These are phyloP conservation scores for Euzetes globulus DNA, from an alignment of 2,888 invertebrate genomes.

Conservation along the genomic window DNA sequence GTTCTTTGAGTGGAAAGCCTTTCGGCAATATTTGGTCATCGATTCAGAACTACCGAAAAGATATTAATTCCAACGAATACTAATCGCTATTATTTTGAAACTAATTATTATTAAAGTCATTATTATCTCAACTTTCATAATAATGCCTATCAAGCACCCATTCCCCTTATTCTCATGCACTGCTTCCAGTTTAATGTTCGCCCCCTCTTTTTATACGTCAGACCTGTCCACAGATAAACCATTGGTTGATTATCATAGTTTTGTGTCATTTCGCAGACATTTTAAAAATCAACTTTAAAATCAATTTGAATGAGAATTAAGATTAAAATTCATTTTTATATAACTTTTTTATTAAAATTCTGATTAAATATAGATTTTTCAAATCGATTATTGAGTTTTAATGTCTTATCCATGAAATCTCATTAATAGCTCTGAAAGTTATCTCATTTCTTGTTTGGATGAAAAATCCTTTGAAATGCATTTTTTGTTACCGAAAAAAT, in stretches of 20 bases:
- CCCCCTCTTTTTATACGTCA: neutral
- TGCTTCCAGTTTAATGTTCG: no score
- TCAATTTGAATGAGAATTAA: no score
- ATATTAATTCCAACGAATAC: neutral
- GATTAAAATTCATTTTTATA: no score
- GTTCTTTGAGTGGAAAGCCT: neutral
- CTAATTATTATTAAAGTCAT: slow-evolving; percentile 10
- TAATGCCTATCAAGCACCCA: neutral
- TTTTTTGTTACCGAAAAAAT: no score
- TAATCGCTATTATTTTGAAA: neutral
- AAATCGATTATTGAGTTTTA: no score
- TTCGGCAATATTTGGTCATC: neutral
- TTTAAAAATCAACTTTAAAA: no score
- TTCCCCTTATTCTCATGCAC: neutral
- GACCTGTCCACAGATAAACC: neutral
- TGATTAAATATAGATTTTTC: no score
- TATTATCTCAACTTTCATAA: neutral
- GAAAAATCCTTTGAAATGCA: neutral
- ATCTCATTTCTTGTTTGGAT: neutral
- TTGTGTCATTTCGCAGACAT: no score
- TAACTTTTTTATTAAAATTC: no score
- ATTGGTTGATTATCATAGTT: no score
- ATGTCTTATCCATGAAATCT: neutral
- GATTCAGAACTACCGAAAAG: neutral
- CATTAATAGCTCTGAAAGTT: neutral